Conservation (phyloP, 1,140 invertebrate species). For the Drosophila pseudoananassae region DNA sequence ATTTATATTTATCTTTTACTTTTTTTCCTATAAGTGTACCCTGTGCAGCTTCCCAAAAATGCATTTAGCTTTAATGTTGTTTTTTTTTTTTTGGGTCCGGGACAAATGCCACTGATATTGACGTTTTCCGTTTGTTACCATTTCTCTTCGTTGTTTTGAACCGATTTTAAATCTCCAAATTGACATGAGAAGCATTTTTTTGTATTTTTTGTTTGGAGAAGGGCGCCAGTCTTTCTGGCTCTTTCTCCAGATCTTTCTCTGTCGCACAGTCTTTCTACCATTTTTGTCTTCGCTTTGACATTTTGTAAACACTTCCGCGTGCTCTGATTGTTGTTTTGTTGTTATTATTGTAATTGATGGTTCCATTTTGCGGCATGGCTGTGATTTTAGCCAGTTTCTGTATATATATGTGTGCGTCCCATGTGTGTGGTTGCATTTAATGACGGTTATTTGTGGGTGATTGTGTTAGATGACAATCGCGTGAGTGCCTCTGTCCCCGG, state of each 20-base stretch:
- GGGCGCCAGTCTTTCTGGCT: slow-evolving; percentile 24
- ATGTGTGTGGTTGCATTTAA: slow-evolving; percentile 61
- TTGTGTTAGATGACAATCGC: slow-evolving; percentile 52
- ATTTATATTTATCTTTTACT: no score
- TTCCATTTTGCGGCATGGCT: slow-evolving; percentile 55
- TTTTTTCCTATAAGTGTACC: neutral
- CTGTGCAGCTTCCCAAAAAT: slow-evolving; percentile 47
- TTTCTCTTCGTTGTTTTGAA: slow-evolving; percentile 51
- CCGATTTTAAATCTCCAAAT: slow-evolving; percentile 66
- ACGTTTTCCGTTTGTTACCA: slow-evolving; percentile 71
- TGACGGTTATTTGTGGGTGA: slow-evolving; percentile 71
- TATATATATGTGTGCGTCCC: slow-evolving; percentile 11
- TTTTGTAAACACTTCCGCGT: slow-evolving; percentile 77
- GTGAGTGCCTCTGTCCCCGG: slow-evolving; percentile 23
- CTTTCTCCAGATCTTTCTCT: slow-evolving; percentile 24
- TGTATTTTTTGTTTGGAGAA: slow-evolving; percentile 26
- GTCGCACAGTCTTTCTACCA: slow-evolving; percentile 10
- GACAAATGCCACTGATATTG: slow-evolving; percentile 77
- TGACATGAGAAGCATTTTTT: slow-evolving; percentile 76
- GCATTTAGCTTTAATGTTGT: slow-evolving; percentile 67
- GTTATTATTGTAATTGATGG: slow-evolving; percentile 71
- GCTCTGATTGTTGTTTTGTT: slow-evolving; percentile 54
- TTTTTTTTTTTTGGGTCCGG: slow-evolving; percentile 48
- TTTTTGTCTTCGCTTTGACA: slow-evolving; percentile 57
- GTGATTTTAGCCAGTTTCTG: slow-evolving; percentile 32